Evolutionary conservation across 2,113 vertebrate genomes (phyloP).

Genomic region (Pelecanus crispus): DNA sequence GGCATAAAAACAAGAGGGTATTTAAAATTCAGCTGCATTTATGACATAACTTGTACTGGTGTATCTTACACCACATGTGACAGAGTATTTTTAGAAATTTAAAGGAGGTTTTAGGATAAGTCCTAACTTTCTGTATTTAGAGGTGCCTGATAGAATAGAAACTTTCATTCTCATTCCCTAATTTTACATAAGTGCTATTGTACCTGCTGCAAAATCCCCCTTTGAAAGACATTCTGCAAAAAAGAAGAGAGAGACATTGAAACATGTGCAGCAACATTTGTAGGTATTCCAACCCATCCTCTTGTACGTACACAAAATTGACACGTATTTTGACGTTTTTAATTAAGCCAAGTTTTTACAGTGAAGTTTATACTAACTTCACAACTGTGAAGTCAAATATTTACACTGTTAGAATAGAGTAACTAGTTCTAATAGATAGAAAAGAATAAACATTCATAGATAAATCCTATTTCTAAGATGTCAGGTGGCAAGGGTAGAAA

Average conservation of each 20-base stretch:
- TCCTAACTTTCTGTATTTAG: background rate
- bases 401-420: background rate
- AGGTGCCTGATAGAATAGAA: background rate
- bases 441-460: background rate
- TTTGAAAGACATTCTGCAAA: background rate
- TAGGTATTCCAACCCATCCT: background rate
- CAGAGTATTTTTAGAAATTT: background rate
- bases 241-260: background rate
- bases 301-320: background rate
- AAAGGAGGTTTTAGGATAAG: background rate
- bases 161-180: background rate
- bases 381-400: background rate
- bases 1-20: background rate
- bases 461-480: background rate
- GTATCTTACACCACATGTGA: background rate
- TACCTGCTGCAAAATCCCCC: background rate
- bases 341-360: constrained; percentile 7
- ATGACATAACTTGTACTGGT: background rate
- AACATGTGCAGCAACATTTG: background rate
- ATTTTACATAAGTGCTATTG: background rate
- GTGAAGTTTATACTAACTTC: background rate
- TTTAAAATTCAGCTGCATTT: background rate
- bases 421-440: background rate
- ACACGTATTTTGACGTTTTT: background rate
- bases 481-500: background rate